Evolutionary conservation across 2,888 invertebrate genomes (phyloP).

Genomic region (Idaea dimidiata): DNA sequence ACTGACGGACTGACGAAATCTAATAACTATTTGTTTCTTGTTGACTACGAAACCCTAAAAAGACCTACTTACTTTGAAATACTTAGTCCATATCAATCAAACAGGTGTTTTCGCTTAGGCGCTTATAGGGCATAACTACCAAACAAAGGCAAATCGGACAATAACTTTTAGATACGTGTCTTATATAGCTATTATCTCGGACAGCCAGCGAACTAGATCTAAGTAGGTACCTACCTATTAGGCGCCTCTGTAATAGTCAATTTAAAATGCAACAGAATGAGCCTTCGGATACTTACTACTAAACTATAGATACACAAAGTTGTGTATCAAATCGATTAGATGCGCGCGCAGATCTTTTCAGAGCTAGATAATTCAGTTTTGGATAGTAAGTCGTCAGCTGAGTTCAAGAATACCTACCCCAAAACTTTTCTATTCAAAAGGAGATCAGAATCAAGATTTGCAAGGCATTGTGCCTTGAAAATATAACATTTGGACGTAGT

Average conservation of each 20-base stretch:
- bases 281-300: background rate
- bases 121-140: background rate
- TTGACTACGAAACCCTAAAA: too few relatives aligned
- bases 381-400: slow-evolving; percentile 48
- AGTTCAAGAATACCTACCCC: slow-evolving; percentile 18
- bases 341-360: slow-evolving; percentile 64
- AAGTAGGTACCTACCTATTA: too few relatives aligned
- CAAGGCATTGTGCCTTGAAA: background rate
- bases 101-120: background rate
- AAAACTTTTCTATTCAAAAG: background rate
- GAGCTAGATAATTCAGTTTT: slow-evolving; percentile 6
- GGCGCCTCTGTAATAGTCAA: background rate
- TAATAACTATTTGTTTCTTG: too few relatives aligned
- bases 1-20: too few relatives aligned
- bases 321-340: slow-evolving; percentile 59
- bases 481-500: background rate
- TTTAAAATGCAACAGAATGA: background rate
- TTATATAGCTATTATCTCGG: background rate
- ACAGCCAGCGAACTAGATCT: background rate
- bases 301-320: slow-evolving; percentile 28
- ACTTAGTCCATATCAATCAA: background rate
- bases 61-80: too few relatives aligned
- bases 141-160: background rate
- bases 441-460: background rate
- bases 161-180: background rate